Evolutionary conservation across 23 tunicate genomes (phyloP).

Genomic region (Trididemnum miniatum): DNA sequence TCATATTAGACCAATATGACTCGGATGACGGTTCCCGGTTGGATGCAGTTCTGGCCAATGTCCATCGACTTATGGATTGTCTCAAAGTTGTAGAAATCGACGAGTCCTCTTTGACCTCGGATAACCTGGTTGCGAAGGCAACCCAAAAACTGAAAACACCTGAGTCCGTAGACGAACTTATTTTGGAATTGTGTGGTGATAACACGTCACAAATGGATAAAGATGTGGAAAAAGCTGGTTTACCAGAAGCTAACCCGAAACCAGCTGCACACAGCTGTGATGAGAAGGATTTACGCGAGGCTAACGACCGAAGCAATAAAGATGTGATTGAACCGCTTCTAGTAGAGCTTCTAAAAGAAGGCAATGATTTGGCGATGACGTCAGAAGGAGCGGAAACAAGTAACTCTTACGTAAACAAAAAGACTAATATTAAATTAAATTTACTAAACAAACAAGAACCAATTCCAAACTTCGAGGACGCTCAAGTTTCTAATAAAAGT

Average conservation of each 20-base stretch:
- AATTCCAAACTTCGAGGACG: neutral
- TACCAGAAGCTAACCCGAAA: neutral
- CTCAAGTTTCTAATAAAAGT: neutral
- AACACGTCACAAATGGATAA: too few relatives aligned
- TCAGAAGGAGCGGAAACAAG: neutral
- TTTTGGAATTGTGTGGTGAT: slow-evolving; percentile 11
- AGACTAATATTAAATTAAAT: neutral
- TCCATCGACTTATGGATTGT: slow-evolving; percentile 27
- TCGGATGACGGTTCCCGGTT: slow-evolving; percentile 7
- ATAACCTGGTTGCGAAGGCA: neutral
- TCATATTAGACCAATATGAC: neutral
- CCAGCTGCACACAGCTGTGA: neutral
- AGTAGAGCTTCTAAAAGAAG: neutral
- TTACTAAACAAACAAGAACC: slow-evolving; percentile 1
- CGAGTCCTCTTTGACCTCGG: neutral
- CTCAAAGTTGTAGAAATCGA: slow-evolving; percentile 14
- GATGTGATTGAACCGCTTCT: neutral
- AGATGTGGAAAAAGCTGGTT: too few relatives aligned
- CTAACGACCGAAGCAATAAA: neutral
- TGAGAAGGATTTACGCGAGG: neutral
- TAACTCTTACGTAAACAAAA: neutral
- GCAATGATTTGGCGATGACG: neutral
- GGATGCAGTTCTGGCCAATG: slow-evolving; percentile 33
- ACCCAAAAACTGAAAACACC: slow-evolving; percentile 1
- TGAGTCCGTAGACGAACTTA: neutral